Base-by-base conservation (phyloP, 2,888 invertebrate species). In the Sarcophaga subvicina region DNA sequence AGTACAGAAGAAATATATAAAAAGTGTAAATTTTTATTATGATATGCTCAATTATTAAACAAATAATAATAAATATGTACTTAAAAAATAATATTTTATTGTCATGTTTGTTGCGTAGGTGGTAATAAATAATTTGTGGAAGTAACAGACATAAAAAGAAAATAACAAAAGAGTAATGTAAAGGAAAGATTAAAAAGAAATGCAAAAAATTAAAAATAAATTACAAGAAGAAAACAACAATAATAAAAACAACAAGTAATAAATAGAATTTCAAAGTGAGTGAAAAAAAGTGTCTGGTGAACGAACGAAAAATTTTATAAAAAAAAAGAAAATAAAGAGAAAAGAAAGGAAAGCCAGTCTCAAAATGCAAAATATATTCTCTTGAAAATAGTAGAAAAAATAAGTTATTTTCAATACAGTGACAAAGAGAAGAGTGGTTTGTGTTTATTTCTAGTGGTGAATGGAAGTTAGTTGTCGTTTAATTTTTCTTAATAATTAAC, bases 191-290 rank as follows among this genome's bases (percentile, higher is more conserved):
- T 2, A 67, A 66, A 54, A 12, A 17, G 14, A 54, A 54, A 14
- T 54, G 54, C 54, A 54, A 54, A 14, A 12, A 54, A 54, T 14
- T 3, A 14, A 54, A 17, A 54, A 14, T 54, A 10, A 37, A 37
- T 37, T 37, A 37, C 37, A 11, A 25, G 66, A 73, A 76, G 72
- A 83, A 83, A 67, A 59, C 1, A 63, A 63, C 22, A 47, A 63
- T n/a, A 75, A 49, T 66, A 54, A 70, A 59, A 17, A 27, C 69
- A 63, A 63, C 64, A 49, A 79, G n/a, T 12, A 20, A 22, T 47
- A 62, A 72, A 64, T 62, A 72, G 22, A 67, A 22, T 64, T 62
- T 66, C 59, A 69, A 70, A 78, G 72, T 80, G 83, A 80, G 78
- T 80, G 70, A 78, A 85, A 73, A 73, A 54, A 79, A 76, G 54